Evolutionary conservation across 2,888 invertebrate species (phyloP), one percentile per base, ranked within the genome.

Genomic region (Cheilosia scutellata): DNA sequence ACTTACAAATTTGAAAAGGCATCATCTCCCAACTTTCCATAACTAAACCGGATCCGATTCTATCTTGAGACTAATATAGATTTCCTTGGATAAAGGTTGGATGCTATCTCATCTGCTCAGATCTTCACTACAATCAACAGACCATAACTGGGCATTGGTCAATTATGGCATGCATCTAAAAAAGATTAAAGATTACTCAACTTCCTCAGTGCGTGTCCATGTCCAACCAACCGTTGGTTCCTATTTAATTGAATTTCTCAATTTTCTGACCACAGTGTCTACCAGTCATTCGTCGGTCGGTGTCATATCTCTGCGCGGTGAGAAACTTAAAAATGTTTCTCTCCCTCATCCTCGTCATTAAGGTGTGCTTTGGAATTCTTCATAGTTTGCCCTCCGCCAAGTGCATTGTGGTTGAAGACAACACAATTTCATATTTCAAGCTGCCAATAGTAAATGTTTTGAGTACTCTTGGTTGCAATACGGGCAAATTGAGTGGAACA

Each of bases 341-440:
- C 20, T 27, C 63, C 25, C 9, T 80, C 29, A 9, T 68, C 31
- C 9, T 80, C 29, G 13, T 63, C 37, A 16, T 72, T 6, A 51
- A 68, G 42, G 5, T 75, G 29, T 53, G n/a, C 11, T 13, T 71
- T 63, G 82, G 49, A 57, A 62, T 86, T 68, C 25, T 82, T 51
- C 72, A 68, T 29, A 29, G 49, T 20, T 11, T 76, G 40, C 51
- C 55, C 51, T 58, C 66, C 2, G 42, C 27, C 2, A 66, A 49
- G 9, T 44, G 49, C 20, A 82, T 86, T 51, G 82, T 86, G 2
- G 76, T 86, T 4, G 86, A 86, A 63, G 86, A 86, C 37, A 86
- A 86, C 49, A 86, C 86, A 40, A 57, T 82, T 51, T 58, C 62
- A 1, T 86, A 76, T 44, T 86, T 82, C 57, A 82, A 57, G 25